Base-by-base conservation (phyloP, 2,113 vertebrate genomes). In the Recurvirostra avosetta region DNA sequence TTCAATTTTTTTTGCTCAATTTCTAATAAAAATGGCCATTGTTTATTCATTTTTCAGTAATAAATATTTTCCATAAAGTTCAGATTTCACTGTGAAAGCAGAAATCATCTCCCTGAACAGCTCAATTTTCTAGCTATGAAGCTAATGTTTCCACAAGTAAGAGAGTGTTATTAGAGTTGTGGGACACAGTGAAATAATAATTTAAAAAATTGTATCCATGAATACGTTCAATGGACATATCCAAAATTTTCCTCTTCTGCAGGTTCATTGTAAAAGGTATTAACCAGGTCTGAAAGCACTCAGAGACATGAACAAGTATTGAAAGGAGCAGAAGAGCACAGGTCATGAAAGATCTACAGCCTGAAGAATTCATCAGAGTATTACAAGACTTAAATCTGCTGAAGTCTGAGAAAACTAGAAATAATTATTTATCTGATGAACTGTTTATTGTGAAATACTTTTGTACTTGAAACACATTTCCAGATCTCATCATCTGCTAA, bases 401-500 rank as follows among this genome's bases (percentile, higher is more conserved):
- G 25, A 82, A 78, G 25, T 68, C 52, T 66, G 45, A 79, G 50
- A 80, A 95, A 83, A 86, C 27, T 50, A 80, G 32, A 89, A 94
- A 58, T 59, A 71, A 47, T 70, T 27, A 62, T 76, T 88, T 86
- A 25, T 80, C 27, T 65, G 66, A 65, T 86, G 6, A 74, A 58
- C 6, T 77, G 15, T 82, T 95, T 80, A 78, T 86, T 89, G 12
- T 81, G 47, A 84, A 95, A 95, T 87, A 47, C 20, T 77, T 94
- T 67, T 50, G 41, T 92, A 71, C 26, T 87, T 70, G 65, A 88
- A 84, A 43, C 23, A 50, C 23, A 40, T 53, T 81, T 75, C 25
- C 76, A 87, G n/a, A 83, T 75, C n/a, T 88, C 73, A 84, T 91
- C 41, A 91, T 88, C 77, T 92, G 88, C 74, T 82, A 90, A 79